A percentile compares a stretch with the other conserved stretches of the same genome.
phyloP scores from a whole-genome alignment of 2,888 invertebrate species.

The Rhagonycha lutea region DNA sequence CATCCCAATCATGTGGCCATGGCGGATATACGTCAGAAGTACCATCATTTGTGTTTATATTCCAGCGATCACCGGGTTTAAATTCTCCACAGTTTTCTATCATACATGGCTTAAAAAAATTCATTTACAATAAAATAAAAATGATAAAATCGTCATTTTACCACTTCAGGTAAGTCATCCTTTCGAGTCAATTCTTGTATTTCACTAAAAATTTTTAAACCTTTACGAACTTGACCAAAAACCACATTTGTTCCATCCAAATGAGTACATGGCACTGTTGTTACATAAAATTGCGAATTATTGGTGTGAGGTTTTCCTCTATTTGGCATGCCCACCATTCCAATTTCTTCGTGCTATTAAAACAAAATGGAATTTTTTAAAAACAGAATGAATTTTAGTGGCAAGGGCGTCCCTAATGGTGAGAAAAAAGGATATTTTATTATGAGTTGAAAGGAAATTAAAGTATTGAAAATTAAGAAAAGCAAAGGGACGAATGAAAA shows the following conservation, averaged over 20 bases:
- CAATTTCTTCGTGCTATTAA: conserved; percentile 62
- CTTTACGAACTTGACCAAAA: conserved; percentile 79
- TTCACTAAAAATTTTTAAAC: conserved; percentile 72
- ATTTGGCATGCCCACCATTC: conserved; percentile 80
- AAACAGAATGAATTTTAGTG: not conserved
- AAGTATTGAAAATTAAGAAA: too few relatives aligned
- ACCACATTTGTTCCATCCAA: conserved; percentile 82
- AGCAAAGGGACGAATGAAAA: too few relatives aligned
- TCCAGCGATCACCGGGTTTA: conserved; percentile 64
- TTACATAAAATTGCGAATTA: conserved; percentile 94
- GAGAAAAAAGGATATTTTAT: too few relatives aligned
- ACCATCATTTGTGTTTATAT: conserved; percentile 70
- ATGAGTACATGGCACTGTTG: conserved; percentile 74
- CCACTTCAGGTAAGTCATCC: conserved; percentile 64
- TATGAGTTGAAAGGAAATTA: too few relatives aligned
- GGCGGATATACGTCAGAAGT: conserved; percentile 74
- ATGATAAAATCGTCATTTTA: conserved; percentile 49
- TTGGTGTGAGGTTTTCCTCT: conserved; percentile 79
- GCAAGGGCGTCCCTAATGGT: too few relatives aligned
- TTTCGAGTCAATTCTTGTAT: conserved; percentile 66
- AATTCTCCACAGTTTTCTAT: conserved; percentile 79
- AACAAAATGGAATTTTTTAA: too few relatives aligned
- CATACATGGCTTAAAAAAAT: conserved; percentile 61
- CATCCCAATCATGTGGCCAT: conserved; percentile 75
- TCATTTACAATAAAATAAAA: conserved; percentile 4